A percentile compares a stretch with the other conserved stretches of the same genome.
Evolutionary conservation across 2,113 vertebrate species (phyloP).

Genomic region (Conger conger): DNA sequence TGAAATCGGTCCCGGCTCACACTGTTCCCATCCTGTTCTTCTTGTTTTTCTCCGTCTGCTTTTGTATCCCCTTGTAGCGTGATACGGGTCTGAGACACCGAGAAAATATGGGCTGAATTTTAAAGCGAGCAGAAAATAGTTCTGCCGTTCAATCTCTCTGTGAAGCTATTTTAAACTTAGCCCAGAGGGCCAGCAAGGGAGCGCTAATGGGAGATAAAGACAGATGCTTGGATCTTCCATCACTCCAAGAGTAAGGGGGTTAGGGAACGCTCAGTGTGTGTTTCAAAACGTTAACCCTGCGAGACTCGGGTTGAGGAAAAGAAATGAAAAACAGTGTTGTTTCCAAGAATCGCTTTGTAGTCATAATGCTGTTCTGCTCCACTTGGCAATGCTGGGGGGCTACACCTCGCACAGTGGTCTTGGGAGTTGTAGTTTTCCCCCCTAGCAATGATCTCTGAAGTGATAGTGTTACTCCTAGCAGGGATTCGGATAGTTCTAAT

Average conservation of each 20-base stretch:
- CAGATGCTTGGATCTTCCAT: neutral
- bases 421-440: neutral
- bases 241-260: neutral
- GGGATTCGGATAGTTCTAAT: neutral
- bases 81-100: neutral
- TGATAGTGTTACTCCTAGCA: neutral
- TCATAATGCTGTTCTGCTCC: neutral
- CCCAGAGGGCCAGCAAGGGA: neutral
- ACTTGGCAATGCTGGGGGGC: neutral
- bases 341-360: neutral
- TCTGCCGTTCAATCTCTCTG: neutral
- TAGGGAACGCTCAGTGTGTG: neutral
- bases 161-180: conserved; percentile 12
- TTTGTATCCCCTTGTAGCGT: neutral
- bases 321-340: neutral
- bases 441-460: neutral
- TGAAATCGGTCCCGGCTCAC: neutral
- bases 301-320: neutral
- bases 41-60: neutral
- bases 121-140: conserved; percentile 1
- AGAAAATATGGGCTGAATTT: neutral
- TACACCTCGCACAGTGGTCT: neutral
- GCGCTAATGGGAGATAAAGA: neutral
- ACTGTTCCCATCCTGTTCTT: neutral
- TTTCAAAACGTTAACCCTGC: neutral